These are phyloP conservation scores for Drosophila tsacasi DNA, from an alignment of 1,140 invertebrate species.

Conservation along the genomic window DNA sequence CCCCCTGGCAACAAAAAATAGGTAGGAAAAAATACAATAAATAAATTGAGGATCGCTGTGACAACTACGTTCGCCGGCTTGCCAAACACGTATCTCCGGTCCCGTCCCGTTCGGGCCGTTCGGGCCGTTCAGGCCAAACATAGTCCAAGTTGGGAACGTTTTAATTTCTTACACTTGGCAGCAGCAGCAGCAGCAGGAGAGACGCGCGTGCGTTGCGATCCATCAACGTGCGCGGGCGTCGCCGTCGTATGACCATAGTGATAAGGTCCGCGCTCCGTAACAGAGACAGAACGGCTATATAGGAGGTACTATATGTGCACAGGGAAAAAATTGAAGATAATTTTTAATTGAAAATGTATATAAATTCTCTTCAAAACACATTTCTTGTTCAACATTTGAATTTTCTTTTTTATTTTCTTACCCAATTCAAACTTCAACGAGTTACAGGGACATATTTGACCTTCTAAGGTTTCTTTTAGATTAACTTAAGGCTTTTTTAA, in stretches of 20 bases:
- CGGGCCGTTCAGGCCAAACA: slow-evolving; percentile 54
- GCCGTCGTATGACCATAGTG: slow-evolving; percentile 56
- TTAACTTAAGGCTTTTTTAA: too few species aligned
- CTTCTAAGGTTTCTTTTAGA: too few species aligned
- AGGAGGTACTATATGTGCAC: slow-evolving; percentile 16
- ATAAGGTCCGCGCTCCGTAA: slow-evolving; percentile 50
- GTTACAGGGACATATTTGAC: too few species aligned
- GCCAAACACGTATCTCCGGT: slow-evolving; percentile 76
- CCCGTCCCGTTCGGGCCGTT: slow-evolving; percentile 17
- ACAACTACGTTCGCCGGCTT: slow-evolving; percentile 58
- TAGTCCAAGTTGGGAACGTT: slow-evolving; percentile 81
- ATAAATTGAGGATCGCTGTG: slow-evolving; percentile 77
- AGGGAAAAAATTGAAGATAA: not conserved
- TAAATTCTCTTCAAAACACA: accelerated
- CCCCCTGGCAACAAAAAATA: slow-evolving; percentile 48
- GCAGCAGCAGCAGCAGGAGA: slow-evolving; percentile 61
- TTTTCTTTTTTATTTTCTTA: too few species aligned
- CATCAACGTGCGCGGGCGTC: slow-evolving; percentile 80
- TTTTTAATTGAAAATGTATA: not conserved
- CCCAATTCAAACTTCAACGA: too few species aligned
- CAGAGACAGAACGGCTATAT: slow-evolving; percentile 40
- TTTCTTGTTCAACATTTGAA: too few species aligned
- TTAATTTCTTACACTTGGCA: slow-evolving; percentile 83
- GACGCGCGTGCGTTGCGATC: slow-evolving; percentile 77
- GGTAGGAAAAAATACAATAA: slow-evolving; percentile 79